These are phyloP conservation scores for Platycercus adscitus DNA, from an alignment of 2,113 vertebrate species.

Conservation along the genomic window DNA sequence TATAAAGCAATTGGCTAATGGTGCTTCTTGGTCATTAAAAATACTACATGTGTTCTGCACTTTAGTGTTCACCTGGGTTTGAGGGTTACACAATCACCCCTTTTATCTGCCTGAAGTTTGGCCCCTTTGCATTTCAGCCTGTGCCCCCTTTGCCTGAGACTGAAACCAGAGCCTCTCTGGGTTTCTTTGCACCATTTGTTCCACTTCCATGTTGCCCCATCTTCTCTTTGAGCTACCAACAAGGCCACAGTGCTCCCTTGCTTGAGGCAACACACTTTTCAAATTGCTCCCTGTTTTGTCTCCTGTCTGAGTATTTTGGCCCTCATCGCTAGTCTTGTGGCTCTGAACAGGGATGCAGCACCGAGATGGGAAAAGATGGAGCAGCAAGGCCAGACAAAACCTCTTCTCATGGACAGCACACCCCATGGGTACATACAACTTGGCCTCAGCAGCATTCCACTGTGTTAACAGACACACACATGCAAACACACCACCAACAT, in stretches of 20 bases:
- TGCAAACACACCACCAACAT: neutral
- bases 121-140: neutral
- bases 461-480: neutral
- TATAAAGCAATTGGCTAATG: neutral
- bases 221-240: neutral
- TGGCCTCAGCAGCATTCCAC: neutral
- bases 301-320: neutral
- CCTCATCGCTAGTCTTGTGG: neutral
- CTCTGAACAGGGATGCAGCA: neutral
- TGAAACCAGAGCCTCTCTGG: neutral
- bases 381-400: neutral
- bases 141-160: neutral
- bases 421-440: fast-evolving
- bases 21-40: neutral
- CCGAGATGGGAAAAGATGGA: neutral
- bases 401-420: neutral
- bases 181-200: neutral
- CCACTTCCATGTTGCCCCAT: neutral
- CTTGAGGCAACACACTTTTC: neutral
- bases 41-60: neutral
- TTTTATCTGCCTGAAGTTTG: constrained; percentile 23
- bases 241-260: neutral
- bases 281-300: neutral
- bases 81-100: neutral
- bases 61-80: neutral